Evolutionary conservation across 2,113 vertebrate species (phyloP), one percentile per base, ranked within the genome.

Genomic region (Tupaia chinensis): DNA sequence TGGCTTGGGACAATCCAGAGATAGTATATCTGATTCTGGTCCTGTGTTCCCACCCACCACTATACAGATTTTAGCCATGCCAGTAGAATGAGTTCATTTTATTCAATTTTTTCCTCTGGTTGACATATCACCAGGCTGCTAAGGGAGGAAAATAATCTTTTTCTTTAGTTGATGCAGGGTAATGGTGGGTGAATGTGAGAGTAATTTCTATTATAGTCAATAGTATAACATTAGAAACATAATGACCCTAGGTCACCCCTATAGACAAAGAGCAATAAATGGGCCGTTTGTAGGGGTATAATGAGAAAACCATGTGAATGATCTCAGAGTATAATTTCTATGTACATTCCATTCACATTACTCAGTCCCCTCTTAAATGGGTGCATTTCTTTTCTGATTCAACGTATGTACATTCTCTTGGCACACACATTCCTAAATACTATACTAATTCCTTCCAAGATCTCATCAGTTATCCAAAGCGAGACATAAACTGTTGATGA

Each of bases 151-250:
- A 79, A 66, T 8, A 93, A 66, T 83, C 73, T 68, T 93, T 95
- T 96, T 94, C 73, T 96, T 89, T 65, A 44, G 54, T 95, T 95
- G 70, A 87, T 83, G 12, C 13, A 80, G 79, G 53, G 63, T 66
- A 74, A 93, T 86, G 29, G 13, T 82, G 63, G 29, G 34, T 95
- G 25, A 92, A 88, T 92, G 66, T 92, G 73, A 88, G 78, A 83
- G 81, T 80, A 80, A 56, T 15, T 60, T 93, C 82, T 90, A 73
- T 76, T 92, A 72, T 17, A 96, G 72, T 54, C 88, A 91, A 69
- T 91, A 66, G 65, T 93, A 80, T 96, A 96, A 95, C 82, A 97
- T 97, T 96, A 97, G 91, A 97, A 97, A 94, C 82, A 92, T 76
- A 94, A 95, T 96, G 93, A 95, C 97, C 92, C 61, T 76, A 65